Base-by-base conservation (phyloP, 2,113 vertebrate genomes). In the Dipodomys ordii region DNA sequence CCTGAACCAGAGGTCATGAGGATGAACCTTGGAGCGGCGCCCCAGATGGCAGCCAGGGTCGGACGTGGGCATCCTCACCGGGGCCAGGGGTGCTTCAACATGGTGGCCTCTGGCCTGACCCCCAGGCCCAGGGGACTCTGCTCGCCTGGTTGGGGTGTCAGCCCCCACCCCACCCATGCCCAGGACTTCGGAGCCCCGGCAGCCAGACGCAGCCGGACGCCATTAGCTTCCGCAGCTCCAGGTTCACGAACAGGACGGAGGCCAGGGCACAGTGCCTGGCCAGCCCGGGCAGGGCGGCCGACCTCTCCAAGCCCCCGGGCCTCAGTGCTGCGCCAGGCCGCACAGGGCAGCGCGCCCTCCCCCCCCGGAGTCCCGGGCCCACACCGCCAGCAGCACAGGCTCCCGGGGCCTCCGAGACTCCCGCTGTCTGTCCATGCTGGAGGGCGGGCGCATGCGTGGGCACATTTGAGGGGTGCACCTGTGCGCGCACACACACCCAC, bases 1-100 rank as follows among this genome's bases (percentile, higher is more conserved):
- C 92, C 94, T 97, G 96, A 98, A 98, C 98, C 96, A 97, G 96
- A 94, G 87, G 86, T 53, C 96, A 98, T 98, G 98, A 98, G 95
- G 95, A 97, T 97, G 98, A 98, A 97, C 89, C 95, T 74, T 87
- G 93, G 96, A 96, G 49, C 94, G 87, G 79, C 87, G 68, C 57
- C 97, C 95, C 96, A 94, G 92, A 97, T 74, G 94, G 97, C n/a
- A 0, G 71, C 97, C 82, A 28, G 88, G 95, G 96, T 94, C 95
- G 39, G 39, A 39, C 39, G 5, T 97, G 95, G 97, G 97, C 96
- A 94, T 86, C 44, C 90, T 96, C 83, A 64, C 95, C 90, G 53
- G 96, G 96, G 95, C 91, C 6, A 0, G 0, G 78, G 78, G 93
- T 97, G 91, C 88, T 97, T 95, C 69, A 86, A 95, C 93, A 97